A percentile compares a stretch with the other conserved stretches of the same genome.
phyloP scores from a whole-genome alignment of 2,113 vertebrate genomes.

The Bubo scandiacus region DNA sequence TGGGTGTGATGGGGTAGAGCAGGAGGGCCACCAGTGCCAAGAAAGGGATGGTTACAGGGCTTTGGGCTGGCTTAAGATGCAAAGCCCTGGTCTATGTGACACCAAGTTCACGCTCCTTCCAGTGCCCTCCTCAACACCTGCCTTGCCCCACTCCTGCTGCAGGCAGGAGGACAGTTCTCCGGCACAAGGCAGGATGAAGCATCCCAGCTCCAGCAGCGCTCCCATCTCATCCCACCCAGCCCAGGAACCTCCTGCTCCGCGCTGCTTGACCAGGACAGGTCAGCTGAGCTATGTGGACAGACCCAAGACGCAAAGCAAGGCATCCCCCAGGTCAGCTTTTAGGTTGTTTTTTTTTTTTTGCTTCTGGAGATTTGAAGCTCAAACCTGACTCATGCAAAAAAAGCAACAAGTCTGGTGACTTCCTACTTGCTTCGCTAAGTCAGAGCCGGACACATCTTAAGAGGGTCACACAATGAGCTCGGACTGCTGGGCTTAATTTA shows the following conservation, averaged over 20 bases:
- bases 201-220: background rate
- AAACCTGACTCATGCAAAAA: background rate
- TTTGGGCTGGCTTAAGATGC: background rate
- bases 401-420: background rate
- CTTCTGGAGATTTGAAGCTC: background rate
- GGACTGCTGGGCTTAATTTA: background rate
- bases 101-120: background rate
- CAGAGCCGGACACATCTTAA: background rate
- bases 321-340: background rate
- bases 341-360: too few relatives aligned
- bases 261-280: background rate
- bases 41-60: background rate
- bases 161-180: background rate
- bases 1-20: rapidly evolving
- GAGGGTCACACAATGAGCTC: background rate
- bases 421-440: background rate
- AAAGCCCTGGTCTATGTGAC: background rate
- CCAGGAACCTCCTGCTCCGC: background rate
- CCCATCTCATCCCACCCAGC: background rate
- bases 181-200: background rate
- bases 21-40: background rate
- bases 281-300: background rate
- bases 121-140: background rate
- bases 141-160: background rate
- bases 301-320: background rate